Evolutionary conservation across 1,140 invertebrate genomes (phyloP).

Genomic region (Marisa cornuarietis): DNA sequence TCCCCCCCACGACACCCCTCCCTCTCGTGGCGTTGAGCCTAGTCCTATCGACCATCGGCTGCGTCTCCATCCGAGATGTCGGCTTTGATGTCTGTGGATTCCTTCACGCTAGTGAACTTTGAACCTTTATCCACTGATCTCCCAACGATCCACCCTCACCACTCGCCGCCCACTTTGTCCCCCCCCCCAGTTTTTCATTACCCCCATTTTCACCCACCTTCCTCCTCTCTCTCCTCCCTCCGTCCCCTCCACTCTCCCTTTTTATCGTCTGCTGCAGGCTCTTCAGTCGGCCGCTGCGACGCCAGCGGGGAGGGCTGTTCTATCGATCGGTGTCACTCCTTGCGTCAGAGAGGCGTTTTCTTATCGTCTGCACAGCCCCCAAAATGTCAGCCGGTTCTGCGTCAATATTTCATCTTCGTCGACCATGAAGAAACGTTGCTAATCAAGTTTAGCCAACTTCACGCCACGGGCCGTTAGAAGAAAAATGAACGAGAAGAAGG

Average conservation of each 20-base stretch:
- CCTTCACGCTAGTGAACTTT: neutral
- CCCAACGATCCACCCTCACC: neutral
- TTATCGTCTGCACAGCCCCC: neutral
- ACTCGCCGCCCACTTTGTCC: neutral
- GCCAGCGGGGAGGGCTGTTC: slow-evolving; percentile 5
- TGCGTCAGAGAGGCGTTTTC: neutral
- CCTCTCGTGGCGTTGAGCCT: neutral
- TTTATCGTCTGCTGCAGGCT: slow-evolving; percentile 1
- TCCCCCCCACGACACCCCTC: neutral
- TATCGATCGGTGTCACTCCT: neutral
- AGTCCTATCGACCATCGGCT: neutral
- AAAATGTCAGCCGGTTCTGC: neutral
- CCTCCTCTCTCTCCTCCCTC: neutral
- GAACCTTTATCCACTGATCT: neutral
- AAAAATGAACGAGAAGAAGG: too few species aligned
- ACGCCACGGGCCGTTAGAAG: too few species aligned
- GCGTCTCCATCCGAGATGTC: neutral
- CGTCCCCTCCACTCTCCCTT: neutral
- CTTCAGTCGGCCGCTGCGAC: slow-evolving; percentile 4
- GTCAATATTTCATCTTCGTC: slow-evolving; percentile 6
- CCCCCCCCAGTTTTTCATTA: neutral
- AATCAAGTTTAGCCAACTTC: neutral
- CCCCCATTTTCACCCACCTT: neutral
- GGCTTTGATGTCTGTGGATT: slow-evolving; percentile 6
- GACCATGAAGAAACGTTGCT: neutral